Base-by-base conservation (phyloP, 2,113 vertebrate genomes). In the Sialia sialis region DNA sequence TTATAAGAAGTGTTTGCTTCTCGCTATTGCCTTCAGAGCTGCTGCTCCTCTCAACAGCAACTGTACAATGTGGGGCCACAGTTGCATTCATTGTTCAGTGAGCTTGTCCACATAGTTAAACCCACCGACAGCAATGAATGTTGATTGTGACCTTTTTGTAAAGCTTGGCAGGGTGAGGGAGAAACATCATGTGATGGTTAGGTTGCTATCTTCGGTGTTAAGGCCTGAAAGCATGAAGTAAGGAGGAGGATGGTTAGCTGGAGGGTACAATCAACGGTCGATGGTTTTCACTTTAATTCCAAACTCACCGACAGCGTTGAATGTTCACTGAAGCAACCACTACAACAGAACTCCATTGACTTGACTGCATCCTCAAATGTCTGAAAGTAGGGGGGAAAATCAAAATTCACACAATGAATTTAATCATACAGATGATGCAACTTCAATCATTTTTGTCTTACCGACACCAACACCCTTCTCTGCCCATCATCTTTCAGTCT, bases 111-210 rank as follows among this genome's bases (percentile, higher is more conserved):
- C 97, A 99, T 96, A 98, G 98, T 98, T 98, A 98, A 99, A 99
- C 99, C 99, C 99, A 99, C 99, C 99, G 99, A 99, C 99, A 99
- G 99, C 99, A 99, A 99, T 99, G 99, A 99, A 99, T 99, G 99
- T 99, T 99, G 98, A 99, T 99, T 99, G 99, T 99, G 99, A 99
- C 99, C 99, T 99, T 99, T 97, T 66, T 88, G 73, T 74, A 77
- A 95, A 87, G 83, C 94, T 96, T 94, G 91, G 77, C 77, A 73
- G 90, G 44, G 83, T 86, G 43, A 25, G 70, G 58, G 84, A 94
- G 75, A 85, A 92, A 93, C 89, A 87, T 85, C 77, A 26, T 44
- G 29, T 60, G 75, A 55, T 60, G 87, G 58, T 95, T 84, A 92
- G 91, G 82, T 85, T 86, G 92, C 94, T 87, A 75, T 97, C 97